Percentiles rank a stretch among this genome's conserved stretches.
These are phyloP conservation scores for Sphaerodactylus townsendi DNA, from an alignment of 2,113 vertebrate genomes.

Conservation along the genomic window DNA sequence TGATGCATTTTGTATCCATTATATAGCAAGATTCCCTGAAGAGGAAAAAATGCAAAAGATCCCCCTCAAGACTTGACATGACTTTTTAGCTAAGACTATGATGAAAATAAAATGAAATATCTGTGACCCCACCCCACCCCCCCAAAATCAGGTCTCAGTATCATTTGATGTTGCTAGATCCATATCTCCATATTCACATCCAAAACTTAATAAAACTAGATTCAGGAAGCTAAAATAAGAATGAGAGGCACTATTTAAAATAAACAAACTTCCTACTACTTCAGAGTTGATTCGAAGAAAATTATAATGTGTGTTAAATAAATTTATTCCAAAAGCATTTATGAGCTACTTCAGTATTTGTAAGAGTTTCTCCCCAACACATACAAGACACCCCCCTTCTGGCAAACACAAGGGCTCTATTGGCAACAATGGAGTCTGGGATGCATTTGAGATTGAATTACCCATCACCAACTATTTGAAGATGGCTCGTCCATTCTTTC, in stretches of 20 bases:
- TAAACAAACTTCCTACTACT: too few relatives aligned
- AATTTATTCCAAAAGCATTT: not conserved
- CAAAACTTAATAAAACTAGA: not conserved
- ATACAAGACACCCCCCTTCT: not conserved
- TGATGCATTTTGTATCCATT: not conserved
- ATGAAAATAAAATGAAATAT: not conserved
- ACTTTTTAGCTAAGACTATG: not conserved
- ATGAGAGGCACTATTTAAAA: not conserved
- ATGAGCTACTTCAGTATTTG: conserved; percentile 8
- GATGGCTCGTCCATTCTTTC: not conserved
- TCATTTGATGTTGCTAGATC: not conserved
- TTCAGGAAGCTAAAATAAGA: not conserved
- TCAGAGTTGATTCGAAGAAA: not conserved
- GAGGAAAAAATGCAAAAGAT: too few relatives aligned
- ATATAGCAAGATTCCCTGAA: not conserved
- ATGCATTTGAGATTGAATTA: not conserved
- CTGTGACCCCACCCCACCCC: not conserved
- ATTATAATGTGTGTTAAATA: conserved; percentile 4
- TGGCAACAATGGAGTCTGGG: rapidly evolving
- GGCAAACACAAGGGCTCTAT: not conserved
- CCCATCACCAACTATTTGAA: not conserved
- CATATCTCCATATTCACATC: not conserved
- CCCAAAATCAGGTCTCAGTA: not conserved
- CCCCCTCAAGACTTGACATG: not conserved
- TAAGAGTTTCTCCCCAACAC: not conserved